phyloP scores from a whole-genome alignment of 1,140 invertebrate genomes.

The Leptoteleia sp. region DNA sequence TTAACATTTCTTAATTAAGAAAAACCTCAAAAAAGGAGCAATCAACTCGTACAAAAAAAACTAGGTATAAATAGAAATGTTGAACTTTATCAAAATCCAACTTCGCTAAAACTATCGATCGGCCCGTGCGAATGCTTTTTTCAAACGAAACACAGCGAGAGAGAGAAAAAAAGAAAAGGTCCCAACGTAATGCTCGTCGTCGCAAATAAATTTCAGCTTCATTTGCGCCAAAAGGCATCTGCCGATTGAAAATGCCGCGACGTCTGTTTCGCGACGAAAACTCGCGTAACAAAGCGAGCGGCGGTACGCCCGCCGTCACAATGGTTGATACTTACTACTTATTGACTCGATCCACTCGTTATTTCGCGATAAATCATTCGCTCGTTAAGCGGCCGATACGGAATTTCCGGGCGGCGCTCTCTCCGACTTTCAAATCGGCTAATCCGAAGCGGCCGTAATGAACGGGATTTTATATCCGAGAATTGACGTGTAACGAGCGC shows the following conservation, averaged over 20 bases:
- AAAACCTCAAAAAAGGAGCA: no score
- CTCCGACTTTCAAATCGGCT: no score
- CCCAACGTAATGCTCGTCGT: slow-evolving; percentile 5
- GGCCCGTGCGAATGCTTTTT: no score
- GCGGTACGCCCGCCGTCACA: neutral
- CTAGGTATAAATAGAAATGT: no score
- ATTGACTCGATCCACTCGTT: neutral
- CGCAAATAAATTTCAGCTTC: slow-evolving; percentile 20
- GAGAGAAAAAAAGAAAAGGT: slow-evolving; percentile 15
- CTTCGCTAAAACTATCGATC: no score
- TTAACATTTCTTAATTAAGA: no score
- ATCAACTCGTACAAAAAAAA: no score
- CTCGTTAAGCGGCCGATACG: neutral
- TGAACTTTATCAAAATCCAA: no score
- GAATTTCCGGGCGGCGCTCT: neutral
- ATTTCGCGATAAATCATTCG: slow-evolving; percentile 4
- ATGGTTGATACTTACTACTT: slow-evolving; percentile 1
- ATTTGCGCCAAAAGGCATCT: slow-evolving; percentile 9
- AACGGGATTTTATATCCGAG: slow-evolving; percentile 6
- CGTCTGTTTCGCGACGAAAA: neutral
- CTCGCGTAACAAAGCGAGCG: no score
- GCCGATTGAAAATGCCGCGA: no score
- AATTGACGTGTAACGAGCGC: neutral
- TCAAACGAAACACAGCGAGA: no score
- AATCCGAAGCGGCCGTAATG: neutral